Evolutionary conservation across 2,888 invertebrate species (phyloP).

Genomic region (Drosophila rubida): DNA sequence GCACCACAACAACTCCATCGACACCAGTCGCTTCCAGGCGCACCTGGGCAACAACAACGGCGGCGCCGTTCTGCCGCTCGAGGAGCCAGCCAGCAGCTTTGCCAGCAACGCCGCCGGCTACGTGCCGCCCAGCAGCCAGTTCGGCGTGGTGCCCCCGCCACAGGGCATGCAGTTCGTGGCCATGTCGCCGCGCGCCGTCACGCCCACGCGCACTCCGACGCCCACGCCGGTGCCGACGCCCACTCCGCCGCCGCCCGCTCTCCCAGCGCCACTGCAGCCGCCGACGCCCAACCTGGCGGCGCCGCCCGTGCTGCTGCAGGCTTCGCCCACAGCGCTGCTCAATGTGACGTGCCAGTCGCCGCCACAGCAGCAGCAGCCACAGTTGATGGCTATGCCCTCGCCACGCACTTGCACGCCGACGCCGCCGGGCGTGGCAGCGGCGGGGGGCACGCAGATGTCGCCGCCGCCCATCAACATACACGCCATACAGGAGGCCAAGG

Average conservation of each 20-base stretch:
- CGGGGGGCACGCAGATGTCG: constrained; percentile 61
- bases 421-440: constrained; percentile 36
- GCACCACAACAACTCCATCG: constrained; percentile 84
- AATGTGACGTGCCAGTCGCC: constrained; percentile 70
- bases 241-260: constrained; percentile 46
- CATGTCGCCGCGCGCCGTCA: constrained; percentile 62
- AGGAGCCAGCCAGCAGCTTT: constrained; percentile 25
- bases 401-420: constrained; percentile 79
- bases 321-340: constrained; percentile 60
- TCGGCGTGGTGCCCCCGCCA: constrained; percentile 42
- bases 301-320: constrained; percentile 52
- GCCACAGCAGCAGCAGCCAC: constrained; percentile 51
- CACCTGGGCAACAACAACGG: constrained; percentile 80
- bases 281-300: constrained; percentile 52
- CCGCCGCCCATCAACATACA: constrained; percentile 81
- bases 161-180: constrained; percentile 55
- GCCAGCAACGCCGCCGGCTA: constrained; percentile 13
- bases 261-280: constrained; percentile 58
- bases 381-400: constrained; percentile 75
- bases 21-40: constrained; percentile 83
- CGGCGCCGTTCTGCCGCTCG: constrained; percentile 58
- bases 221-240: constrained; percentile 54
- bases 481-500: constrained; percentile 84
- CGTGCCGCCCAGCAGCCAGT: constrained; percentile 39
- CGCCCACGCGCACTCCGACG: constrained; percentile 59